Base-by-base conservation (phyloP, 1,140 invertebrate species). In the Chionoecetes opilio region DNA sequence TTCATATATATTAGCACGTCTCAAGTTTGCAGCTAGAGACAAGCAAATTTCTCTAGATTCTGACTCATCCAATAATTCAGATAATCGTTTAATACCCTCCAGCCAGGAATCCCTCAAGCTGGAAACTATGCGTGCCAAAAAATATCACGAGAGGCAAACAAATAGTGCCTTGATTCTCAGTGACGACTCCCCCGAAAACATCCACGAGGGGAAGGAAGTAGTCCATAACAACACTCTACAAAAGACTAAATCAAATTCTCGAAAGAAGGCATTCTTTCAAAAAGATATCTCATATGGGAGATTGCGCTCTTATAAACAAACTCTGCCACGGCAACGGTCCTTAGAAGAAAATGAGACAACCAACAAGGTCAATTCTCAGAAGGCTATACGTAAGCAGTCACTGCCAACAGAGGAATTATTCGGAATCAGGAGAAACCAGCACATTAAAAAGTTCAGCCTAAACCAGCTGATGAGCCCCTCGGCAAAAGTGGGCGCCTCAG, bases 351-450 rank as follows among this genome's bases (percentile, higher is more conserved):
- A 35, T 87, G 35, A 90, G 46, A 38, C 34, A 3, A 26, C 21
- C 21, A 75, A n/a, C 63, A 75, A 75, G 63, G 63, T 6, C 63
- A 75, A 75, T 26, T n/a, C 63, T 75, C 63, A n/a, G 21, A 93
- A 75, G 35, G 32, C 17, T 5, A 26, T 41, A 3, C 90, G 94
- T 0, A 95, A 95, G n/a, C 94, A 95, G 46, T 95, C 94, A 3
- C 91, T 95, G 3, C 94, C 94, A 0, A 95, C 94, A 1, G 94
- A 95, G 32, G 94, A 95, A 37, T 84, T 95, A 29, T 95, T 95
- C 11, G 84, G 90, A 6, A 85, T 34, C 21, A 35, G 41, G 46
- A 46, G 84, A 26, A 53, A 37, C 34, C 82, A 38, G 29, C n/a
- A 82, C 63, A 86, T 31, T 32, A 92, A 85, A 32, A 92, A 92